Evolutionary conservation across 2,113 vertebrate species (phyloP), one percentile per base, ranked within the genome.

Genomic region (Leuciscus idus): DNA sequence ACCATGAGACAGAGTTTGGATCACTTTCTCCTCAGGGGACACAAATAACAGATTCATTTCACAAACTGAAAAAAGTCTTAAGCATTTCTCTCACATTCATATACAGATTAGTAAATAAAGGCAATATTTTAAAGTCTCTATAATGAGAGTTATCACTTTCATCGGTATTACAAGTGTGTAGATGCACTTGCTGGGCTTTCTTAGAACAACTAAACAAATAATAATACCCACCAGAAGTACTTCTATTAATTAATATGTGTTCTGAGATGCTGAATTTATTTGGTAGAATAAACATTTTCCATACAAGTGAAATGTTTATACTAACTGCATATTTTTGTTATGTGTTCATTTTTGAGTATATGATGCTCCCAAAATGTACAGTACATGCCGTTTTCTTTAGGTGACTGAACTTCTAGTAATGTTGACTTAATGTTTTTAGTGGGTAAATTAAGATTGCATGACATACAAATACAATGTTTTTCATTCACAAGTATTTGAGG

Each of bases 1-100:
- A 90, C 87, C 88, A 86, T 90, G 88, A 89, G 84, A 89, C 87
- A 85, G 84, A 77, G 86, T 88, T 91, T 87, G 86, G 84, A 87
- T 87, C 86, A 88, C 81, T 61, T 70, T 80, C 62, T 85, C 90
- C 78, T 90, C 84, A 87, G 84, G 89, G 87, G 87, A 83, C 46
- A 19, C 39, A 62, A 13, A 28, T 81, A 43, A 81, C 8, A 81
- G 75, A 77, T 52, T 21, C 36, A n/a, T 17, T 28, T 75, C 5
- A 15, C 66, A 11, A 43, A 43, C 36, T 43, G 21, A 43, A 43
- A 43, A 43, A 43, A 43, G 10, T 43, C 68, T 23, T 23, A 17
- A 72, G 36, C 10, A n/a, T n/a, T 11, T 43, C 2, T 43, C 9
- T 13, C 36, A 73, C 36, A 73, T 72, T 12, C 11, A 36, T 36